These are phyloP conservation scores for Crocallis elinguaria DNA, from an alignment of 2,888 invertebrate species.

Conservation along the genomic window DNA sequence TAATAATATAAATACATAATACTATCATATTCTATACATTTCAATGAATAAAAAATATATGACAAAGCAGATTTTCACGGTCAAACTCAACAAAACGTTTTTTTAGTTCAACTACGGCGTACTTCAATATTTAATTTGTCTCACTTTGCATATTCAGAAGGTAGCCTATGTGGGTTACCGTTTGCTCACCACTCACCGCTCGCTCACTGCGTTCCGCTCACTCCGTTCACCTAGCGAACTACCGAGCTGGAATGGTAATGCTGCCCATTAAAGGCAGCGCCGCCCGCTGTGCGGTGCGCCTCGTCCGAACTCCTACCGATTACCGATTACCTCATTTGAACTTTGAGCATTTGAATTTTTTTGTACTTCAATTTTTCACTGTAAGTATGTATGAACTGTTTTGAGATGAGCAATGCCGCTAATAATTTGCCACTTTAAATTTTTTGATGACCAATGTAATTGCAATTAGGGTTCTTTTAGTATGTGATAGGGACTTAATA, in stretches of 20 bases:
- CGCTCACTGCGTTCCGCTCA: slow-evolving; percentile 10
- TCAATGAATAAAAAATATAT: too few relatives aligned
- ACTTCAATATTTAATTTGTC: slow-evolving; percentile 70
- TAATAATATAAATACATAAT: too few relatives aligned
- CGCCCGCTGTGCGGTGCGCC: slow-evolving; percentile 45
- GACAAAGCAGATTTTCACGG: too few relatives aligned
- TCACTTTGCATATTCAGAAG: slow-evolving; percentile 74
- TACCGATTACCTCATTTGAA: slow-evolving; percentile 47
- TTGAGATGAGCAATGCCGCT: not conserved
- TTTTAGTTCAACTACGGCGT: slow-evolving; percentile 60
- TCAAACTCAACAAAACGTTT: slow-evolving; percentile 39
- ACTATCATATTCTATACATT: too few relatives aligned
- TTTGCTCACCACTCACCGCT: slow-evolving; percentile 6
- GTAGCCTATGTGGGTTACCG: slow-evolving; percentile 58
- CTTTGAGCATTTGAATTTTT: slow-evolving; percentile 30
- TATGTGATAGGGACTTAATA: too few relatives aligned
- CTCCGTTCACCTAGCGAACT: slow-evolving; percentile 49
- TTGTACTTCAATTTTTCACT: slow-evolving; percentile 11
- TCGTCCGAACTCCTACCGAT: slow-evolving; percentile 41
- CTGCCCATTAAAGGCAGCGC: slow-evolving; percentile 58
- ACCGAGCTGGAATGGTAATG: slow-evolving; percentile 73
- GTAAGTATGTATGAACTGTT: not conserved
- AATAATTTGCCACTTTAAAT: too few relatives aligned
- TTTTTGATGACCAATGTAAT: too few relatives aligned
- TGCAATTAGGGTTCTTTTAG: too few relatives aligned